Evolutionary conservation across 2,888 invertebrate species (phyloP).

Genomic region (Orchestes rusci): DNA sequence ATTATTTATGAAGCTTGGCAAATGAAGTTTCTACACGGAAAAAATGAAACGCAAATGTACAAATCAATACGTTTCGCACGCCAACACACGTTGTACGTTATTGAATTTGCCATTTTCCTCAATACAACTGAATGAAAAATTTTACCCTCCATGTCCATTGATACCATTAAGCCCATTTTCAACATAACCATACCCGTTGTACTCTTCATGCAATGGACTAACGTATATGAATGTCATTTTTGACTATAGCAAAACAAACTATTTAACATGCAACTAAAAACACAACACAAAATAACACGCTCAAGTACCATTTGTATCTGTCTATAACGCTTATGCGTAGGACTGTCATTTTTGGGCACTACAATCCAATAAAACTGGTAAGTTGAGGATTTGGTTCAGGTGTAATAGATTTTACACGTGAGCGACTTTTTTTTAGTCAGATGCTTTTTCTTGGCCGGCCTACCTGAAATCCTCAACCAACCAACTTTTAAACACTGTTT

Average conservation of each 20-base stretch:
- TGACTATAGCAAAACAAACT: conserved; percentile 4
- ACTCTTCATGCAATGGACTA: conserved; percentile 40
- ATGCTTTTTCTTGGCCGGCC: no score
- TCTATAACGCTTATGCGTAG: conserved; percentile 35
- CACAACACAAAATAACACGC: conserved; percentile 17
- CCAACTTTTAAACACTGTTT: no score
- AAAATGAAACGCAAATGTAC: conserved; percentile 9
- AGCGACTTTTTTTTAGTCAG: no score
- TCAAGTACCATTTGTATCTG: conserved; percentile 36
- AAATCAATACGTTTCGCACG: conserved; percentile 18
- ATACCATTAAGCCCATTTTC: conserved; percentile 31
- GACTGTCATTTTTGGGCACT: conserved; percentile 34
- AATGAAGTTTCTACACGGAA: no score
- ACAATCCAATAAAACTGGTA: no score
- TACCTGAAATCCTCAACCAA: no score
- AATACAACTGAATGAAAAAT: no score
- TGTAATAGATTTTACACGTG: no score
- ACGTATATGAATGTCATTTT: conserved; percentile 45
- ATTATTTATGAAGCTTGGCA: no score
- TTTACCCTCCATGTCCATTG: conserved; percentile 20
- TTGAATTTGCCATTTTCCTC: no score
- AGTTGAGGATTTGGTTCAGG: no score
- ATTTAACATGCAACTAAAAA: conserved; percentile 5
- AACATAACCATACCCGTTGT: conserved; percentile 40
- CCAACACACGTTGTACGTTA: no score